Evolutionary conservation across 1,140 invertebrate genomes (phyloP), one percentile per base, ranked within the genome.

Genomic region (Elysia chlorotica): DNA sequence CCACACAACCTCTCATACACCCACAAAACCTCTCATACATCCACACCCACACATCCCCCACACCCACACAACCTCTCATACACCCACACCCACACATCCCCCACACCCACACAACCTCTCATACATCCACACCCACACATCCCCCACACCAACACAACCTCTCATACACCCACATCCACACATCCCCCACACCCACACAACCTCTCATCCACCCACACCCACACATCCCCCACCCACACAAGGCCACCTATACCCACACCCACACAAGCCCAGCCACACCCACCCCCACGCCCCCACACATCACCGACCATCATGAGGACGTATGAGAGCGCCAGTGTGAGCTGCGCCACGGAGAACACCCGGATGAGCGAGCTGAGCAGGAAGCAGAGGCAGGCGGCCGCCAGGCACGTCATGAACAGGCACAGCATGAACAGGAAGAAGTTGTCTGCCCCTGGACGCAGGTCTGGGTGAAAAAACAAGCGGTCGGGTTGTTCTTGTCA

Each of bases 281-380:
- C n/a, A n/a, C 19, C 25, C 17, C 6, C 56, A 10, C 56, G 10
- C 6, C 28, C 19, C 56, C 25, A 28, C 6, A 25, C 56, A 10
- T 25, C 56, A 59, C 69, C 28, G 31, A 71, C 69, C 69, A 71
- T 71, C 69, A 71, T 71, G 14, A 71, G 59, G 3, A 71, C 69
- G 30, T 71, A 71, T 3, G 5, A 48, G 31, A 71, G 28, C 0
- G 69, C 57, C 31, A 71, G 23, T 17, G 53, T n/a, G 1, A 71
- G 37, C 33, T 71, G 69, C 6, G 69, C 69, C 25, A 71, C 69
- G 14, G 69, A 35, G 57, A 71, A 71, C 3, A 71, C 17, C 21
- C 28, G 19, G 30, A 71, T 38, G n/a, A 35, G 61, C 14, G 69
- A 71, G n/a, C 57, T 62, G 37, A 63, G 28, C 36, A 71, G 59